A percentile compares a stretch with the other conserved stretches of the same genome.
Conservation (phyloP, 2,888 invertebrate species). For the Sminthurinus aureus region DNA sequence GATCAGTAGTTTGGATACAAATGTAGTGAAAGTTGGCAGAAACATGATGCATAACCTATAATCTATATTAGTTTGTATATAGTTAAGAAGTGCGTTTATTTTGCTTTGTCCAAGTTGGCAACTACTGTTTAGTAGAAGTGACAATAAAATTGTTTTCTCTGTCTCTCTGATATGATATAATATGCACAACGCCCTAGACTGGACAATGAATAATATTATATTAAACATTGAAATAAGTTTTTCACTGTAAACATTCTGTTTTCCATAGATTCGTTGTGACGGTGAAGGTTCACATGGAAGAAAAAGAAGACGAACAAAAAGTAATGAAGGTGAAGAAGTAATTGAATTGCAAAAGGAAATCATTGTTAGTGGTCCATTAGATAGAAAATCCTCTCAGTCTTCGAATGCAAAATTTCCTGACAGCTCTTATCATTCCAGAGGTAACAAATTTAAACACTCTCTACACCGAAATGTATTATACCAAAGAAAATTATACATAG, state of each 20-base stretch:
- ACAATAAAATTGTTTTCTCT: too few relatives aligned
- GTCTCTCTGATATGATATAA: conserved; percentile 10
- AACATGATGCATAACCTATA: too few relatives aligned
- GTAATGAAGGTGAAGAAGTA: conserved; percentile 41
- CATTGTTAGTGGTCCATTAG: conserved; percentile 54
- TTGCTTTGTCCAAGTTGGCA: too few relatives aligned
- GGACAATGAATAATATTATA: too few relatives aligned
- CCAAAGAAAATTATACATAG: background rate
- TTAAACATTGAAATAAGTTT: background rate
- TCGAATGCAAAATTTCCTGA: conserved; percentile 13
- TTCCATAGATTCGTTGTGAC: conserved; percentile 53
- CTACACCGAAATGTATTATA: too few relatives aligned
- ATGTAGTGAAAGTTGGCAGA: too few relatives aligned
- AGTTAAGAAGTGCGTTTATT: too few relatives aligned
- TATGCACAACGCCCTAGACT: too few relatives aligned
- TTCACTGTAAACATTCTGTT: conserved; percentile 24
- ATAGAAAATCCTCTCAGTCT: conserved; percentile 41
- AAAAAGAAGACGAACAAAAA: conserved; percentile 42
- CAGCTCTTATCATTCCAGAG: conserved; percentile 4
- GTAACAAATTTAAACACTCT: background rate
- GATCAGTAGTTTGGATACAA: background rate
- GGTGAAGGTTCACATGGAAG: conserved; percentile 56
- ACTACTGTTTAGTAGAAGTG: too few relatives aligned
- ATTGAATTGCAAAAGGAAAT: conserved; percentile 57
- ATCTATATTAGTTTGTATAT: too few relatives aligned